Percentiles rank a stretch among this genome's conserved stretches.
These are phyloP conservation scores for Parauchenoglanis punctatus DNA, from an alignment of 2,797 vertebrate species.

Conservation along the genomic window DNA sequence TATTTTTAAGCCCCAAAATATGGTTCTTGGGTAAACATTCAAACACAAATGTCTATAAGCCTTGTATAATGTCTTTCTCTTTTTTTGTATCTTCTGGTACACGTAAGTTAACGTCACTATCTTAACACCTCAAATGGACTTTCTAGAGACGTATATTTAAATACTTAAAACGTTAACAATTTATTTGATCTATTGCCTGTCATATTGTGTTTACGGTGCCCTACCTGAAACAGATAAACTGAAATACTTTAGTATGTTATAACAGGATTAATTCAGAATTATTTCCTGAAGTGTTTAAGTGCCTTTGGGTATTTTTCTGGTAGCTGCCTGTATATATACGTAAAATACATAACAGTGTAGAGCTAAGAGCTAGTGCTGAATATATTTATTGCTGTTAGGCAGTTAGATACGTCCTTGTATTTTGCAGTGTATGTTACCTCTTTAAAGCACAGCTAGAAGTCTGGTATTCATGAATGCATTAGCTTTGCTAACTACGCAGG, in stretches of 20 bases:
- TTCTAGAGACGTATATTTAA: neutral
- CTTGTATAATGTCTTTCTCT: conserved; percentile 54
- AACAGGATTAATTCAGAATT: conserved; percentile 14
- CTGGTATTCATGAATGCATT: conserved; percentile 22
- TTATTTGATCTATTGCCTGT: conserved; percentile 8
- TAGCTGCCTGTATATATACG: neutral
- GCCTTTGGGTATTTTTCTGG: neutral
- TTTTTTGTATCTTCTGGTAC: conserved; percentile 48
- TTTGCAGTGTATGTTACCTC: conserved; percentile 16
- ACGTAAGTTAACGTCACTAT: conserved; percentile 16
- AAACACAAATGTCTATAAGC: conserved; percentile 46
- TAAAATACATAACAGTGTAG: neutral
- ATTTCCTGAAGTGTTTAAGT: neutral
- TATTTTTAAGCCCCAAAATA: conserved; percentile 36
- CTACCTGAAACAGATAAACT: neutral
- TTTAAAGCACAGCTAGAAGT: conserved; percentile 22
- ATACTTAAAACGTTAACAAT: conserved; percentile 15
- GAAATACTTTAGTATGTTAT: conserved; percentile 15
- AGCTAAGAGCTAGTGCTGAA: conserved; percentile 16
- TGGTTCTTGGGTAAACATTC: conserved; percentile 16
- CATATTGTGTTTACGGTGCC: neutral
- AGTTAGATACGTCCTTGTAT: conserved; percentile 9
- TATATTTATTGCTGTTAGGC: conserved; percentile 34
- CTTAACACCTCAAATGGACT: conserved; percentile 22
- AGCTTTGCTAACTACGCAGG: conserved; percentile 15